Evolutionary conservation across 2,888 invertebrate species (phyloP).

Genomic region (Carabus problematicus): DNA sequence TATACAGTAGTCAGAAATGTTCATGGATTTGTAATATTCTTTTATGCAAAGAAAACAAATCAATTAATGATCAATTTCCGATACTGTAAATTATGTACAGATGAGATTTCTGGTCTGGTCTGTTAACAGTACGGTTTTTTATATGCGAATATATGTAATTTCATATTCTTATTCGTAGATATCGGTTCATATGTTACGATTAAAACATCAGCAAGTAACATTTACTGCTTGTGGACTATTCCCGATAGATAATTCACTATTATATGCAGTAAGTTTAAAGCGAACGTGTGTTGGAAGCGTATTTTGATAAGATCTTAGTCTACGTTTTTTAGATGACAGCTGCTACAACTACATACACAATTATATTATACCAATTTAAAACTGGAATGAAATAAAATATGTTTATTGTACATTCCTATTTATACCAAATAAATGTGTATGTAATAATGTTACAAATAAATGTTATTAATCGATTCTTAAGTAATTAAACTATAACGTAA

Average conservation of each 20-base stretch:
- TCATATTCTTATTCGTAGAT: neutral
- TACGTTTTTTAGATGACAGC: slow-evolving; percentile 15
- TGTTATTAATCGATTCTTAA: too few relatives aligned
- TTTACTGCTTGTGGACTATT: slow-evolving; percentile 7
- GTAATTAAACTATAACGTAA: too few relatives aligned
- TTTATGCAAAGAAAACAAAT: slow-evolving; percentile 18
- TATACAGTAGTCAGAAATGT: neutral
- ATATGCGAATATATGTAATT: neutral
- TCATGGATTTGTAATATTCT: neutral
- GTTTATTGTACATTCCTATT: neutral
- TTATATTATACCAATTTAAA: slow-evolving; percentile 14
- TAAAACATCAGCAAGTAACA: slow-evolving; percentile 5
- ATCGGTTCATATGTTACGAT: slow-evolving; percentile 2
- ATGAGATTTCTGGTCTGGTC: slow-evolving; percentile 11
- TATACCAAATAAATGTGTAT: neutral
- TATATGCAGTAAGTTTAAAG: slow-evolving; percentile 22
- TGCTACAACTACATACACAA: neutral
- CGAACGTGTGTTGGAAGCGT: neutral
- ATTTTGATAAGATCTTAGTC: neutral
- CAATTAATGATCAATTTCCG: slow-evolving; percentile 11
- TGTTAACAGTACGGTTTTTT: neutral
- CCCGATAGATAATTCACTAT: slow-evolving; percentile 12
- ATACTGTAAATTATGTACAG: neutral
- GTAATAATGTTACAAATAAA: neutral
- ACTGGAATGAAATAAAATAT: too few relatives aligned